Conservation (phyloP, 1,140 invertebrate species). For the Drosophila takahashii region DNA sequence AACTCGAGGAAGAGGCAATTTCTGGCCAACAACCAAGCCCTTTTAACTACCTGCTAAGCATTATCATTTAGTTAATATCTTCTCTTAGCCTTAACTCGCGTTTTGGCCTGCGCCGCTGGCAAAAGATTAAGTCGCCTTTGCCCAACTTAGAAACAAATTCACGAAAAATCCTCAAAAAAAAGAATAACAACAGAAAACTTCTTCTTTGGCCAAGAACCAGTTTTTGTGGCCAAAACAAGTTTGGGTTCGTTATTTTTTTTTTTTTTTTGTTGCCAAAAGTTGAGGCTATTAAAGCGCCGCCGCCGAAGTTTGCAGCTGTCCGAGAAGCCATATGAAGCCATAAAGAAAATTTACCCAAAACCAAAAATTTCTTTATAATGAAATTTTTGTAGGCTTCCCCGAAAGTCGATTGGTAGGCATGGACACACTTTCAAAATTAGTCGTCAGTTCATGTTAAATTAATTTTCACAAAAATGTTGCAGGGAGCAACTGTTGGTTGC, state of each 20-base stretch:
- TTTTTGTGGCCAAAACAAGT: constrained; percentile 67
- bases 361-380: constrained; percentile 62
- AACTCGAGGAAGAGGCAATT: constrained; percentile 23
- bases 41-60: constrained; percentile 51
- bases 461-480: constrained; percentile 56
- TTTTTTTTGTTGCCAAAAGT: constrained; percentile 59
- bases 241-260: constrained; percentile 21
- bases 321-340: constrained; percentile 74
- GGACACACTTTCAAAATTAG: constrained; percentile 70
- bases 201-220: constrained; percentile 49
- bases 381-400: constrained; percentile 63
- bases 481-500: constrained; percentile 39
- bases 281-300: constrained; percentile 75
- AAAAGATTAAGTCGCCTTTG: constrained; percentile 65
- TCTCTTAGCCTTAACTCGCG: constrained; percentile 28
- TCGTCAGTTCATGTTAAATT: constrained; percentile 71
- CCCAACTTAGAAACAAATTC: constrained; percentile 78
- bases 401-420: neutral
- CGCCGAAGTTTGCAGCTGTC: constrained; percentile 71
- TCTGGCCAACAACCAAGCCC: constrained; percentile 10
- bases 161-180: constrained; percentile 50
- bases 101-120: constrained; percentile 21
- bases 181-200: constrained; percentile 40
- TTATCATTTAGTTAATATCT: constrained; percentile 68
- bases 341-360: constrained; percentile 67